Base-by-base conservation (phyloP, 2,797 vertebrate species). In the Phrynocephalus forsythii region DNA sequence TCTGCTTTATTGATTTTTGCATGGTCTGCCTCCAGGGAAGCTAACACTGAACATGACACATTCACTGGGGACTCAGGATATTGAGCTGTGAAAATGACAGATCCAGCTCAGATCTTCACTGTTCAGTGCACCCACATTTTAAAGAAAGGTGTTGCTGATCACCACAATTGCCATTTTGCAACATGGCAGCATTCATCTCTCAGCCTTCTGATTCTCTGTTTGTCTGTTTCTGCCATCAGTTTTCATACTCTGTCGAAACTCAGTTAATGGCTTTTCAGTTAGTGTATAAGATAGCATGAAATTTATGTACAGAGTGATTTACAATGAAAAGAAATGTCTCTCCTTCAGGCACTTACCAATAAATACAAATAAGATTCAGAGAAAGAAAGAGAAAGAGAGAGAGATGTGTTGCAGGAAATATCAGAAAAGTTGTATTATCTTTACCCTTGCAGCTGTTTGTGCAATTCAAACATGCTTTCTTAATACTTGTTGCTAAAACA, bases 401-500 rank as follows among this genome's bases (percentile, higher is more conserved):
- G 18, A 56, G 72, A 15, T 5, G 48, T 52, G 28, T 2, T 78
- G 15, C 15, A 73, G 30, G 16, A 73, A 67, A 2, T 56, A 68
- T 50, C 6, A n/a, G 10, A 20, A 9, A 50, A 50, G 15, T 5
- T 3, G 2, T 9, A 52, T 68, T n/a, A 73, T 48, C 73, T 56
- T 73, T 44, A 48, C 69, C 6, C 44, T 48, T 66, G 26, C 30
- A 66, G 78, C 50, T 72, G 22, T 86, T 80, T 22, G 26, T 38
- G 71, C 60, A 15, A 18, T 72, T 73, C 33, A 44, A 52, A 3
- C 68, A 63, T 72, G 33, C 26, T 75, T 66, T 48, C 52, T 22
- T 26, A 48, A 66, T 66, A 28, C 20, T 63, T 86, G 22, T 85
- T 77, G 83, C 38, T n/a, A 82, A 66, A 86, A 33, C 18, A 38